Percentiles rank a stretch among this genome's conserved stretches.
phyloP scores from a whole-genome alignment of 1,140 invertebrate genomes.

The Drosophila tristis region DNA sequence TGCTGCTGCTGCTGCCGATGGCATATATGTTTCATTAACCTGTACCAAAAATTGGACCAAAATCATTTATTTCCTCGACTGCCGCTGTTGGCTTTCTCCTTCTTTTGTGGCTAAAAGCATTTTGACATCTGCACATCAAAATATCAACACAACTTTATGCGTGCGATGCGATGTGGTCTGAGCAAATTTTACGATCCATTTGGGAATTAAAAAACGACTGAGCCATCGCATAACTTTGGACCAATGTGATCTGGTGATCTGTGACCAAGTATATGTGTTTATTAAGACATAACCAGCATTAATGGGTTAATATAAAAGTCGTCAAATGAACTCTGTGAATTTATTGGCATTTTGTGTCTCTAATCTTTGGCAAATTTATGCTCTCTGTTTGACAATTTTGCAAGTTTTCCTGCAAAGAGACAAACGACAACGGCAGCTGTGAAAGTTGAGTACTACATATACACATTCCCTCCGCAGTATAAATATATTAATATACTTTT shows the following conservation, averaged over 20 bases:
- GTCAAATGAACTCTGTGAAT: slow-evolving; percentile 40
- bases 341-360: slow-evolving; percentile 21
- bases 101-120: slow-evolving; percentile 61
- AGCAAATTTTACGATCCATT: slow-evolving; percentile 49
- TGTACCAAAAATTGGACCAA: slow-evolving; percentile 13
- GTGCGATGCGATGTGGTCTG: background rate
- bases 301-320: slow-evolving; percentile 65
- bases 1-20: background rate
- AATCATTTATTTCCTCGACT: background rate
- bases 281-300: slow-evolving; percentile 41
- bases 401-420: slow-evolving; percentile 9
- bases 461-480: slow-evolving; percentile 1
- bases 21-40: slow-evolving; percentile 42
- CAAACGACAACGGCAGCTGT: slow-evolving; percentile 65
- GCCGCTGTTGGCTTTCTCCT: background rate
- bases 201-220: slow-evolving; percentile 49
- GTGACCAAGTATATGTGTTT: slow-evolving; percentile 29
- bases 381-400: slow-evolving; percentile 30
- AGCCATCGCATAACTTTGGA: slow-evolving; percentile 55
- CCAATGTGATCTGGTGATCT: background rate
- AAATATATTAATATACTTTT: slow-evolving; percentile 39
- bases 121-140: slow-evolving; percentile 64
- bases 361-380: slow-evolving; percentile 62
- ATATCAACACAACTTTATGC: slow-evolving; percentile 43
- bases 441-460: slow-evolving; percentile 42